Conservation (phyloP, 2,888 invertebrate genomes). For the Drosophila pseudotalamancana region DNA sequence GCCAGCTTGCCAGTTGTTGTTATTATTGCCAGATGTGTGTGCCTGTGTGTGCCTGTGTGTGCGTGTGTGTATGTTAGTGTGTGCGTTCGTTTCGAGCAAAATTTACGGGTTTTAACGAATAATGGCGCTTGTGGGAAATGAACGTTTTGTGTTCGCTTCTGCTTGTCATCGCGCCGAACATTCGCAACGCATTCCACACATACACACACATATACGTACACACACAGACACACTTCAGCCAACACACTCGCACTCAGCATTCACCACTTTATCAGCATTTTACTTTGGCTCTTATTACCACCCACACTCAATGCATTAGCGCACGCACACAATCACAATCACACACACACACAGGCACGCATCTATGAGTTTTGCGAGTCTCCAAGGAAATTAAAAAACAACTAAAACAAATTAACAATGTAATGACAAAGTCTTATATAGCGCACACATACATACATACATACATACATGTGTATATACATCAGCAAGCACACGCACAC, state of each 20-base stretch:
- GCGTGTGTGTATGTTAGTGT: slow-evolving; percentile 4
- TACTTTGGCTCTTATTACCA: slow-evolving; percentile 75
- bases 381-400: slow-evolving; percentile 77
- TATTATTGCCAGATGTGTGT: slow-evolving; percentile 23
- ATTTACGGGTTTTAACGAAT: slow-evolving; percentile 79
- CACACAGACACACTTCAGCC: not conserved
- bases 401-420: slow-evolving; percentile 77
- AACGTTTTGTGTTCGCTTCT: slow-evolving; percentile 79
- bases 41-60: slow-evolving; percentile 11
- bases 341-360: slow-evolving; percentile 25
- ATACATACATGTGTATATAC: not conserved
- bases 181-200: slow-evolving; percentile 55
- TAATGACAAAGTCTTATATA: slow-evolving; percentile 72
- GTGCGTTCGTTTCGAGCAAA: slow-evolving; percentile 65
- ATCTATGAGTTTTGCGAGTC: slow-evolving; percentile 69
- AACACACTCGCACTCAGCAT: slow-evolving; percentile 54
- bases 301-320: slow-evolving; percentile 67
- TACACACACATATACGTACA: slow-evolving; percentile 54
- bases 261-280: slow-evolving; percentile 77
- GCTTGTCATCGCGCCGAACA: slow-evolving; percentile 73
- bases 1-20: slow-evolving; percentile 11
- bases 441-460: not conserved
- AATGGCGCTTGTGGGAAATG: slow-evolving; percentile 79
- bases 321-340: slow-evolving; percentile 7
- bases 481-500: not conserved